Conservation (phyloP, 37 sponge, comb jelly and placozoan species). For the Agelas oroides region DNA sequence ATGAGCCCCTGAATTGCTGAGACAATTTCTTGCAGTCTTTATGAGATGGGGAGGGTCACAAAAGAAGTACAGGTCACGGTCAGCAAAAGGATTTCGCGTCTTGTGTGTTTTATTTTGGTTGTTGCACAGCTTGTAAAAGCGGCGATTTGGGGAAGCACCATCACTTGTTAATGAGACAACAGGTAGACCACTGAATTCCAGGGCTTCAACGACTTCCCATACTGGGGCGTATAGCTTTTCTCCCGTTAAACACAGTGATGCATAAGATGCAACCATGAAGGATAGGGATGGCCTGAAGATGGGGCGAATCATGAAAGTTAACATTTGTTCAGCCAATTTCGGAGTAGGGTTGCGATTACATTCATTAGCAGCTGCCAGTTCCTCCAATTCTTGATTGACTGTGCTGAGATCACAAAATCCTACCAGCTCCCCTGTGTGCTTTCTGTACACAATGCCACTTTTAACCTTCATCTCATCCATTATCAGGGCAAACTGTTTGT, state of each 20-base stretch:
- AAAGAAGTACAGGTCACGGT: constrained; percentile 14
- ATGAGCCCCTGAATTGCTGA: constrained; percentile 32
- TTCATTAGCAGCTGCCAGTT: background rate
- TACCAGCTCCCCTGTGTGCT: background rate
- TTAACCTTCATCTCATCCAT: constrained; percentile 4
- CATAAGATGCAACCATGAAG: constrained; percentile 4
- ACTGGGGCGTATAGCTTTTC: constrained; percentile 5
- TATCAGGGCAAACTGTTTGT: constrained; percentile 14
- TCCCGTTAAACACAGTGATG: background rate
- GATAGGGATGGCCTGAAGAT: constrained; percentile 37
- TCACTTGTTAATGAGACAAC: constrained; percentile 15
- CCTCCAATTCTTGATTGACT: constrained; percentile 2
- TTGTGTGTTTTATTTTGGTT: background rate
- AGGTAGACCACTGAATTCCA: constrained; percentile 18
- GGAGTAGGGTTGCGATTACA: background rate
- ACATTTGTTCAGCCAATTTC: constrained; percentile 23
- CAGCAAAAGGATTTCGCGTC: constrained; percentile 13
- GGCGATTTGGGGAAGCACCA: constrained; percentile 6
- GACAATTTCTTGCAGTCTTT: constrained; percentile 29
- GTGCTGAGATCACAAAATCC: constrained; percentile 18
- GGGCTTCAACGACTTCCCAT: constrained; percentile 37
- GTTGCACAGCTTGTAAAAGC: constrained; percentile 5
- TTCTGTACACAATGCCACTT: constrained; percentile 7
- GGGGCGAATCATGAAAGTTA: constrained; percentile 24
- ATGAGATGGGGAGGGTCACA: constrained; percentile 23